Evolutionary conservation across 2,888 invertebrate genomes (phyloP).

Genomic region (Drosophila prostipennis): DNA sequence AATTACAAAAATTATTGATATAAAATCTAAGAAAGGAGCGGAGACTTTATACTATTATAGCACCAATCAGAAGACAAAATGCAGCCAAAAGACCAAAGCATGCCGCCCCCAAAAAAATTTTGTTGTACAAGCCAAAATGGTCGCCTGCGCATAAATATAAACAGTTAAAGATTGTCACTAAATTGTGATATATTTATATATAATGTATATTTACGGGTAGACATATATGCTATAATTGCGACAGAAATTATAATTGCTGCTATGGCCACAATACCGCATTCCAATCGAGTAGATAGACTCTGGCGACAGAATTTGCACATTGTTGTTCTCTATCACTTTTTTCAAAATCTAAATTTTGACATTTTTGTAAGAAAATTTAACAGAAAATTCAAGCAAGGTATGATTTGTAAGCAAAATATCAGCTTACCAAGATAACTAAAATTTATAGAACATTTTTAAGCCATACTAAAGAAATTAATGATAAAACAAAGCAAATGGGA

Average conservation of each 20-base stretch:
- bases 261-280: not conserved
- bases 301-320: not conserved
- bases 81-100: not conserved
- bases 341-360: not conserved
- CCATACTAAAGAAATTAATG: too few relatives aligned
- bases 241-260: not conserved
- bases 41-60: not conserved
- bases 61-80: not conserved
- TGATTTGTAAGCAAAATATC: not conserved
- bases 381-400: not conserved
- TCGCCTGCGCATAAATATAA: not conserved
- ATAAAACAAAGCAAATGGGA: too few relatives aligned
- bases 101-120: not conserved
- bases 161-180: rapidly evolving
- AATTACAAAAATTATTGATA: not conserved
- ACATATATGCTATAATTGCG: not conserved
- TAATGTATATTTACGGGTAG: not conserved
- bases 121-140: not conserved
- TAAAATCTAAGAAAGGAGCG: not conserved
- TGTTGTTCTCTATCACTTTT: not conserved
- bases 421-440: too few relatives aligned
- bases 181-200: not conserved
- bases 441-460: too few relatives aligned
- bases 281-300: not conserved
- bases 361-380: not conserved